phyloP scores from a whole-genome alignment of 2,797 vertebrate species.

The Chelon auratus region DNA sequence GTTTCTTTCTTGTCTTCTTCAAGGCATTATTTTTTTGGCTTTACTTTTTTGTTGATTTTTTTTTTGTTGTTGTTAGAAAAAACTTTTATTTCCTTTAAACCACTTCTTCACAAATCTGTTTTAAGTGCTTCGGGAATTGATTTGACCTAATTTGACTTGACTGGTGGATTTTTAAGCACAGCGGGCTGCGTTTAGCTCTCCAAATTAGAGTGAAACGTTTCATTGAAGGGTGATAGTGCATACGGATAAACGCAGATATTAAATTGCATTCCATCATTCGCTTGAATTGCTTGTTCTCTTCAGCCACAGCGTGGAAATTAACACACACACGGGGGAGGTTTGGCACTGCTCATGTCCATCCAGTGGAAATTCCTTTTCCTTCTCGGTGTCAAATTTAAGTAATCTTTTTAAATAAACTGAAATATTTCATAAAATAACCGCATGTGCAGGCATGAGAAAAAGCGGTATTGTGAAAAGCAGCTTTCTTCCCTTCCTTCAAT shows the following conservation, averaged over 20 bases:
- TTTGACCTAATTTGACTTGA: conserved; percentile 61
- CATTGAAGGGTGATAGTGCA: conserved; percentile 28
- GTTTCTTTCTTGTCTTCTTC: conserved; percentile 9
- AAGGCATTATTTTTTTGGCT: conserved; percentile 1
- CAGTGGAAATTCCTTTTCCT: background rate
- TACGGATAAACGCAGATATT: conserved; percentile 8
- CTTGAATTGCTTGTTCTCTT: background rate
- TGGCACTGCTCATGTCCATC: background rate
- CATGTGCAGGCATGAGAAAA: too few species aligned
- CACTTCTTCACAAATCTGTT: conserved; percentile 44
- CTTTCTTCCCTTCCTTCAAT: too few species aligned
- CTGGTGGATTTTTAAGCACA: conserved; percentile 39
- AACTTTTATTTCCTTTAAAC: conserved; percentile 11
- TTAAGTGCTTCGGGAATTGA: conserved; percentile 35
- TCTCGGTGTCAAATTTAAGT: too few species aligned
- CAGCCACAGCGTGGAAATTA: background rate
- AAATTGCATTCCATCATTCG: conserved; percentile 23
- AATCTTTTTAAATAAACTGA: background rate
- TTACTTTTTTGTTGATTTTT: conserved; percentile 25
- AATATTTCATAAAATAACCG: too few species aligned
- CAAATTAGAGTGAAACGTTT: conserved; percentile 39
- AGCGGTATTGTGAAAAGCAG: too few species aligned
- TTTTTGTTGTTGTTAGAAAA: conserved; percentile 30
- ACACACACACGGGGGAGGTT: too few species aligned
- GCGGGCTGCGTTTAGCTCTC: conserved; percentile 30